Base-by-base conservation (phyloP, 2,888 invertebrate species). In the Phortica okadai region DNA sequence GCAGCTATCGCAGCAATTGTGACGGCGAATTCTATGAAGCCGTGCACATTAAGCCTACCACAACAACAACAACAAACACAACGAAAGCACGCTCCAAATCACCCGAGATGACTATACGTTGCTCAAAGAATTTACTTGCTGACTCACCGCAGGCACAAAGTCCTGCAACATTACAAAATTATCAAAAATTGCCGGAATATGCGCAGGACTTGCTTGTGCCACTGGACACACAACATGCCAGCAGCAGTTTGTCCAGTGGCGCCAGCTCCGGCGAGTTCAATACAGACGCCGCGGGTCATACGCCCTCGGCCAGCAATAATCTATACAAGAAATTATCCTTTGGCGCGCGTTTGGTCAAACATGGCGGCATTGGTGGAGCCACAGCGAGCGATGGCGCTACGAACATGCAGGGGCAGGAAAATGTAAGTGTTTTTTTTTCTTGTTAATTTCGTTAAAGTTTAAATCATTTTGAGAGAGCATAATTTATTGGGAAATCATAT, bases 21-120 rank as follows among this genome's bases (percentile, higher is more conserved):
- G 89, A 90, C 79, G 82, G 87, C 75, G 90, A 90, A 76, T 86
- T 89, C 77, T 89, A 89, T 83, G 89, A 89, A 78, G 84, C 85
- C 41, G 86, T 89, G 4, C 82, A 87, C 76, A 80, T 85, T 33
- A 85, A 80, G 69, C 56, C 8, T 69, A 41, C 41, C 62, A 69
- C 73, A 33, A 11, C 75, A 73, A 41, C 80, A 21, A 33, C 75
- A 66, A 45, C 70, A 76, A 41, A 59, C 62, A 75, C 70, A 80
- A 74, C 67, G 76, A 62, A 78, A 77, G 42, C 59, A 56, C 33
- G 50, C 11, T 25, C 69, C 25, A 59, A 45, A 42, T 2, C 42
- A 59, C 21, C 42, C 73, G 21, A 85, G 76, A 80, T 84, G 73
- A 84, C 83, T 33, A 85, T 89, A 79, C 87, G 86, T 50, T 82